A percentile compares a stretch with the other conserved stretches of the same genome.
Conservation (phyloP, 37 sponge, comb jelly and placozoan genomes). For the Halichondria panicea region DNA sequence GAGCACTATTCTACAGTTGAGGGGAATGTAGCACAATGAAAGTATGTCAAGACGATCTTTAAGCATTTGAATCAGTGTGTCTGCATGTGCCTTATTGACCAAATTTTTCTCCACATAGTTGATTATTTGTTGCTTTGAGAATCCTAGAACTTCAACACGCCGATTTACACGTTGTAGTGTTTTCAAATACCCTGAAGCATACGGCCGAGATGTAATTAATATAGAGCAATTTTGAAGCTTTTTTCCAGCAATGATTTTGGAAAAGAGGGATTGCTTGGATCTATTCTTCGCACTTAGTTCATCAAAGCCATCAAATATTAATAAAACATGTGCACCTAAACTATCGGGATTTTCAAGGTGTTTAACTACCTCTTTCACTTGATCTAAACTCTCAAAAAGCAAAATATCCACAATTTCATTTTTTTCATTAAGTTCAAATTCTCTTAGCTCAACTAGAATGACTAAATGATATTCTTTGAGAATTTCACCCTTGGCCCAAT, state of each 20-base stretch:
- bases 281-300: neutral
- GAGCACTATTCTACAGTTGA: neutral
- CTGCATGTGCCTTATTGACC: neutral
- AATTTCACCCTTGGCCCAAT: neutral
- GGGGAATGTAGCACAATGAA: neutral
- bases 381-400: too few relatives aligned
- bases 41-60: neutral
- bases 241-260: neutral
- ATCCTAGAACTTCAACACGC: neutral
- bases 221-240: neutral
- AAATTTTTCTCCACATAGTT: neutral
- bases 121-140: neutral
- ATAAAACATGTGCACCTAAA: neutral
- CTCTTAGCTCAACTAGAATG: neutral
- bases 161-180: neutral
- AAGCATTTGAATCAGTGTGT: neutral
- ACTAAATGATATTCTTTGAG: neutral
- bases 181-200: neutral
- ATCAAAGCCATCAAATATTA: slow-evolving; percentile 7
- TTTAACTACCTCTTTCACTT: too few relatives aligned
- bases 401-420: too few relatives aligned
- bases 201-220: neutral
- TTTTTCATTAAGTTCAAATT: too few relatives aligned
- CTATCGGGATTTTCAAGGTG: too few relatives aligned
- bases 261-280: neutral